Base-by-base conservation (phyloP, 1,140 invertebrate genomes). In the Melanaphis sacchari region DNA sequence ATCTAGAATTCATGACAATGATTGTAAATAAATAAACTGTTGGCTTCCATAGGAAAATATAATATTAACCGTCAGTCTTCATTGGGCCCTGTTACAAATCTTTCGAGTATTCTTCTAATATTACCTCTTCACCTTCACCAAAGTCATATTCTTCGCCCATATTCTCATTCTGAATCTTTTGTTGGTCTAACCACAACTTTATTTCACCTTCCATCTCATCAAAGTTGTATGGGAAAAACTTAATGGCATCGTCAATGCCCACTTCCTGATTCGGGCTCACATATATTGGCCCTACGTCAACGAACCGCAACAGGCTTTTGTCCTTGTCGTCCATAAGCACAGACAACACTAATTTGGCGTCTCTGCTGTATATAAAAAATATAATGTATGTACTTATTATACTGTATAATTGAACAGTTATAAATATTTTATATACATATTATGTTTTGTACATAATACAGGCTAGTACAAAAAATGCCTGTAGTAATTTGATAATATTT, bases 231-330 rank as follows among this genome's bases (percentile, higher is more conserved):
- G 94, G 94, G 93, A 95, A 94, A 85, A 94, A 94, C 41, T 93
- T 43, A 52, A 94, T 94, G 9, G 93, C 87, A 40, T 95, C 94
- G 43, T 94, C 94, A 22, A 94, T 94, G 26, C 95, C 95, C 15
- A 93, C 89, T 40, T 94, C 94, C 4, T 85, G 21, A 81, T 95
- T 94, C 0, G 94, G 94, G 91, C 94, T 94, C 2, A 95, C 94
- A 89, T 95, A 95, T 18, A 95, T 24, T 7, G 95, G 94, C 21
- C 87, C 92, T 0, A 94, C 38, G 76, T 94, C 93, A 15, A 94
- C 94, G 18, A 95, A 94, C 49, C 93, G 94, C 41, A 95, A 90
- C 82, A 95, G 93, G 18, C 94, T 94, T 3, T 95, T 94, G 82
- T 94, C 94, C 90, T 94, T 76, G 59, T 94, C 81, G 49, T 93